Evolutionary conservation across 1,140 invertebrate species (phyloP), one percentile per base, ranked within the genome.

Genomic region (Drosophila melanogaster): DNA sequence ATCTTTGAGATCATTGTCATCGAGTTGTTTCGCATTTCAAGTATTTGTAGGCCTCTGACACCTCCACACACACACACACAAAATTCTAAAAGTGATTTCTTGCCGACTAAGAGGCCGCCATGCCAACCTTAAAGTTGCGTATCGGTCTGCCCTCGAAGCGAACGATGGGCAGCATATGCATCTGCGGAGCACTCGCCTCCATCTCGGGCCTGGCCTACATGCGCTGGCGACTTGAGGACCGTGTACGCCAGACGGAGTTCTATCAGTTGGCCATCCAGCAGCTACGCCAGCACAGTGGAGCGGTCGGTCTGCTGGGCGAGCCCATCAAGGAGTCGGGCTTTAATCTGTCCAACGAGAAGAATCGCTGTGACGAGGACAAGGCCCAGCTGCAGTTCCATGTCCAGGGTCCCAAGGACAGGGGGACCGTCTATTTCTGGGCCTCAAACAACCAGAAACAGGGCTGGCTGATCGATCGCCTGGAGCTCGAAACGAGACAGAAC

Each of bases 241-340:
- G 90, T 33, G 80, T 94, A 30, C 91, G 91, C 51, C 54, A 92
- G 38, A 79, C 92, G 2, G 93, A 94, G 12, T 94, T 93, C 89
- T 95, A 94, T 78, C 93, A 93, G 76, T 77, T 93, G 66, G 94
- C 94, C 17, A 69, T 95, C 12, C 92, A 93, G 83, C 92, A 79
- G 30, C 79, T 95, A 3, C 84, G 94, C 60, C 85, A 75, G 19
- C 93, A 95, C 77, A 71, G 37, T 60, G 86, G 93, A 19, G 94
- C 94, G 8, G 91, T 94, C 1, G 75, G 93, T 60, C 92, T 94
- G 50, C 81, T 95, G 43, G 95, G 95, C 30, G 93, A 95, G 83
- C 95, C 95, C 6, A 94, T 95, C 14, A 94, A 93, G 86, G 94
- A 94, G 59, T 93, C 92, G 22, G 92, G 90, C 35, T 93, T 95